Evolutionary conservation across 2,797 vertebrate genomes (phyloP), one percentile per base, ranked within the genome.

Genomic region (Pipistrellus pygmaeus): DNA sequence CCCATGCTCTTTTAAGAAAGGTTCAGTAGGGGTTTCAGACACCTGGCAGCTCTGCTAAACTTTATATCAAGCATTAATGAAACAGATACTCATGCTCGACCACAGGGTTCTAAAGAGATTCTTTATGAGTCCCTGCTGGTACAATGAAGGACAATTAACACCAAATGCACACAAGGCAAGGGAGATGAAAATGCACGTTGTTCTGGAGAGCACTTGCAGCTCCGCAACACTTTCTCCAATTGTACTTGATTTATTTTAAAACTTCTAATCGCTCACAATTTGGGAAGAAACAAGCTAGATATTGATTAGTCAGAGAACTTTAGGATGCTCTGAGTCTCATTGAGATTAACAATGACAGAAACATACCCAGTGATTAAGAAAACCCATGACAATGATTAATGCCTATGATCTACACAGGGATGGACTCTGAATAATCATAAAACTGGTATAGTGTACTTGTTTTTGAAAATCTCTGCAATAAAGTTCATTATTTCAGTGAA

Each of bases 301-400:
- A 82, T n/a, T 38, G 57, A 78, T 75, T 68, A 85, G 57, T 78
- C 60, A 72, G 62, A 80, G 44, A 71, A 53, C 55, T 86, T 86
- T 44, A 68, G 55, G 51, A 90, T 85, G 44, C 11, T 27, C 44
- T 62, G 57, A 93, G 32, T 92, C 84, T 86, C 93, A 57, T 0
- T 41, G 38, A 86, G 60, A 94, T 72, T 83, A 90, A 96, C 32
- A 81, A 64, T 2, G n/a, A 81, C 55, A 92, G 62, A 94, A 90
- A 78, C 8, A 81, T 23, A 81, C 3, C 25, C 38, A 57, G 60
- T 46, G 55, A 85, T 44, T 46, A 51, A 91, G 72, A 88, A 91
- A 82, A 72, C 4, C 62, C 68, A 35, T 62, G 80, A 86, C 73
- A 62, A 25, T 20, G 60, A 95, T 77, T 75, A 93, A 85, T 5